phyloP scores from a whole-genome alignment of 92 coral and sea anemone genomes.

The Epizoanthus fatuus region DNA sequence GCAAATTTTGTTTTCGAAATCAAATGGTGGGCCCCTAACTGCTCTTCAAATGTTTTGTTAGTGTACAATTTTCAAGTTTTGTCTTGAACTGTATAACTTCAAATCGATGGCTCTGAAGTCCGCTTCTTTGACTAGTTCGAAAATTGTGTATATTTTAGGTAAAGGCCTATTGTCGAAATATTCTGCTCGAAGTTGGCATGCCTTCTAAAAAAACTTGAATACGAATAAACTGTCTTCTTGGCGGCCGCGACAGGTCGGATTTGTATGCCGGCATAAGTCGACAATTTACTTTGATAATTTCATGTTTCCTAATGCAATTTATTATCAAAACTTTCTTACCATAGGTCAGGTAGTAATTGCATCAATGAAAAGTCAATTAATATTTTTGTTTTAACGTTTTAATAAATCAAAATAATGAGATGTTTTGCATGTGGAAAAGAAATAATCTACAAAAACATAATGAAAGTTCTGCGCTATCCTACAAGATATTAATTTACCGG shows the following conservation, averaged over 20 bases:
- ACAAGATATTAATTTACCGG: neutral
- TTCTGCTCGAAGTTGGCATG: no score
- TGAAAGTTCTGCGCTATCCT: neutral
- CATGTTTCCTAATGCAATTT: neutral
- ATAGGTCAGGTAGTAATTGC: neutral
- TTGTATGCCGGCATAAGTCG: neutral
- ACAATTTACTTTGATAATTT: neutral
- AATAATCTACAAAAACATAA: neutral
- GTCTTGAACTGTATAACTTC: neutral
- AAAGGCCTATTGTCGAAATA: no score
- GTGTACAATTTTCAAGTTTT: neutral
- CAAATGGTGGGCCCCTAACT: no score
- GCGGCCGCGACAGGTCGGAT: neutral
- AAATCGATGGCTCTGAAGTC: no score
- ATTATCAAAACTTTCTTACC: neutral
- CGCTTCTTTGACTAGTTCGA: no score
- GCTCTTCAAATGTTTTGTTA: slow-evolving; percentile 21
- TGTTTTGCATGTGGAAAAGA: neutral
- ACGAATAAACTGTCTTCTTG: no score
- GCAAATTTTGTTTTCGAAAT: no score
- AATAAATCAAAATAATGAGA: neutral
- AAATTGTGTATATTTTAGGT: no score
- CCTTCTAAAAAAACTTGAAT: no score
- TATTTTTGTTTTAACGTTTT: neutral
- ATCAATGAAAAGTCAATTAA: neutral